A percentile compares a stretch with the other conserved stretches of the same genome.
Evolutionary conservation across 2,797 vertebrate genomes (phyloP).

Genomic region (Rhincodon typus): DNA sequence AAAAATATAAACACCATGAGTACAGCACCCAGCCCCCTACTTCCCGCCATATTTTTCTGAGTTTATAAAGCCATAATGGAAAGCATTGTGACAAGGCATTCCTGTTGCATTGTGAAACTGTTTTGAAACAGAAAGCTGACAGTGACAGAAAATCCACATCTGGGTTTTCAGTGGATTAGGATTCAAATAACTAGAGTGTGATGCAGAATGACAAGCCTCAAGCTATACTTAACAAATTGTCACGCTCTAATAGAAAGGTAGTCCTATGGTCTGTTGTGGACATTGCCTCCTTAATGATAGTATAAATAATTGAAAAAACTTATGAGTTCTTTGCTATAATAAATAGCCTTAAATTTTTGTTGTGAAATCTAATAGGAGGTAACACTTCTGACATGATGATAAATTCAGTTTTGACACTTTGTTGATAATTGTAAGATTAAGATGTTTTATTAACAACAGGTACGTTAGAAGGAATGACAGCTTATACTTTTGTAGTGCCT

Average conservation of each 20-base stretch:
- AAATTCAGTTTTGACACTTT: neutral
- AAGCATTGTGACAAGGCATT: constrained; percentile 11
- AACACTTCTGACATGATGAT: neutral
- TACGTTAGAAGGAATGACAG: neutral
- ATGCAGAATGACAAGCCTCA: too few relatives aligned
- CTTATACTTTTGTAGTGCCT: neutral
- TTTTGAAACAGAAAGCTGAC: neutral
- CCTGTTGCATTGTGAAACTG: neutral
- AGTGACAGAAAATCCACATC: too few relatives aligned
- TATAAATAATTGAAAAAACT: neutral
- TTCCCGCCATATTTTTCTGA: neutral
- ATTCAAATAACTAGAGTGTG: too few relatives aligned
- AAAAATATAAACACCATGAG: neutral
- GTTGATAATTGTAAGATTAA: neutral
- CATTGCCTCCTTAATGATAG: too few relatives aligned
- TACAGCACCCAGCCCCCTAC: too few relatives aligned
- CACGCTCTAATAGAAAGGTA: too few relatives aligned
- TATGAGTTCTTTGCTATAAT: neutral
- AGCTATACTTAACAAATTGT: too few relatives aligned
- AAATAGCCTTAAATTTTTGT: neutral
- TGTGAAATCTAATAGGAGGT: neutral
- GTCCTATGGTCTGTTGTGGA: too few relatives aligned
- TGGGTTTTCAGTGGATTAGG: neutral
- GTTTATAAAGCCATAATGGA: neutral
- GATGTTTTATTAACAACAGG: neutral